A percentile compares a stretch with the other conserved stretches of the same genome.
Conservation (phyloP, 2,797 vertebrate genomes). For the Megaceryle alcyon region DNA sequence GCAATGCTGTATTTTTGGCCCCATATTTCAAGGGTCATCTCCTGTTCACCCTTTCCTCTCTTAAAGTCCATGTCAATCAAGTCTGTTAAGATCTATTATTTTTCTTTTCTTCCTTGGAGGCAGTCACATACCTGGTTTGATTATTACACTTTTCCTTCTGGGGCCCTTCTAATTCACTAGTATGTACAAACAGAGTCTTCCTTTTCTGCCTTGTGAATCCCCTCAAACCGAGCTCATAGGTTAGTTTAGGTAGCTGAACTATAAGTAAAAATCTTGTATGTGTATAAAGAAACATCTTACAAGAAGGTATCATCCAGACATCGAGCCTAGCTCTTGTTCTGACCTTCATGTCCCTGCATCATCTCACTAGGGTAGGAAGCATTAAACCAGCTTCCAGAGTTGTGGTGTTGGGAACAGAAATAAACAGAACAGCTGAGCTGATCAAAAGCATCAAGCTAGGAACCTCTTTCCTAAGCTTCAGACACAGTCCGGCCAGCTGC, state of each 20-base stretch:
- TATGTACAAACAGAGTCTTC: not conserved
- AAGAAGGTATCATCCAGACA: not conserved
- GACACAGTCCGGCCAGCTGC: not conserved
- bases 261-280: not conserved
- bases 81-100: not conserved
- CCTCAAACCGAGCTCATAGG: not conserved
- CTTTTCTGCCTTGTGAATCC: not conserved
- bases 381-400: conserved; percentile 4
- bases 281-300: not conserved
- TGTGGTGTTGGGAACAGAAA: not conserved
- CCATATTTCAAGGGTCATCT: not conserved
- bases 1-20: not conserved
- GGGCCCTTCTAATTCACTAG: not conserved
- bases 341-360: not conserved
- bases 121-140: not conserved
- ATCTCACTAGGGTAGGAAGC: not conserved
- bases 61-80: not conserved
- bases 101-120: not conserved
- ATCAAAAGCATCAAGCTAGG: not conserved
- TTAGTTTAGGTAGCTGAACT: not conserved
- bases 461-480: not conserved
- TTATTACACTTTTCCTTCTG: not conserved
- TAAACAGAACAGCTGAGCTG: not conserved
- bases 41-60: not conserved
- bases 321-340: not conserved